A percentile compares a stretch with the other conserved stretches of the same genome.
phyloP scores from a whole-genome alignment of 1,140 invertebrate genomes.

The Penaeus japonicus region DNA sequence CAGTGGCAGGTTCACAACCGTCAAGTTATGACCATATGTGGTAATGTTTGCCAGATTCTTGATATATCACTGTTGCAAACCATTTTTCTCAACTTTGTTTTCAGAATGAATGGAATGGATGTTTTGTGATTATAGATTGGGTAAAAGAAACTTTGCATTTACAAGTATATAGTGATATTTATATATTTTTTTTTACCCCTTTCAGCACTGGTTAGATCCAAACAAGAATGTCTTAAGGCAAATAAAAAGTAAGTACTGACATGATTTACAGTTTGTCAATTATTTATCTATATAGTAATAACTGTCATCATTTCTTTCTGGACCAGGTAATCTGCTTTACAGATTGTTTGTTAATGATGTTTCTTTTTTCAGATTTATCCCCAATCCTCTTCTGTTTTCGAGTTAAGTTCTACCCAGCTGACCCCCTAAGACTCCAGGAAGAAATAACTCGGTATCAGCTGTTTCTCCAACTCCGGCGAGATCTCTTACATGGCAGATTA shows the following conservation, averaged over 20 bases:
- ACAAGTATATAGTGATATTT: not conserved
- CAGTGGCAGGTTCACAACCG: too few relatives aligned
- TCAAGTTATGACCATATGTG: too few relatives aligned
- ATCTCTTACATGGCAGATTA: slow-evolving; percentile 91
- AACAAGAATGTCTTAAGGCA: slow-evolving; percentile 93
- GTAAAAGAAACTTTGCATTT: not conserved
- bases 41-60: too few relatives aligned
- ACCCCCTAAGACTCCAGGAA: slow-evolving; percentile 84
- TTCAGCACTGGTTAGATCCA: slow-evolving; percentile 95
- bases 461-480: slow-evolving; percentile 92
- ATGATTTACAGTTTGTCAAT: not conserved
- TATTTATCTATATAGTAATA: too few relatives aligned
- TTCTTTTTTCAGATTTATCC: slow-evolving; percentile 75
- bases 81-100: too few relatives aligned
- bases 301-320: too few relatives aligned
- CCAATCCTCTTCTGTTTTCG: slow-evolving; percentile 90
- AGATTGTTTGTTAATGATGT: not conserved
- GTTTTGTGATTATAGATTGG: too few relatives aligned
- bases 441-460: slow-evolving; percentile 90
- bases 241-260: slow-evolving; percentile 81
- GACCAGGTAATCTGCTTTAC: too few relatives aligned
- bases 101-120: too few relatives aligned
- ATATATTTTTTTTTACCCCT: slow-evolving; percentile 63
- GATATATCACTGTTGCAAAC: too few relatives aligned
- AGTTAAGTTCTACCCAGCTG: slow-evolving; percentile 93